phyloP scores from a whole-genome alignment of 92 coral and sea anemone species.

The Paramuricea clavata region DNA sequence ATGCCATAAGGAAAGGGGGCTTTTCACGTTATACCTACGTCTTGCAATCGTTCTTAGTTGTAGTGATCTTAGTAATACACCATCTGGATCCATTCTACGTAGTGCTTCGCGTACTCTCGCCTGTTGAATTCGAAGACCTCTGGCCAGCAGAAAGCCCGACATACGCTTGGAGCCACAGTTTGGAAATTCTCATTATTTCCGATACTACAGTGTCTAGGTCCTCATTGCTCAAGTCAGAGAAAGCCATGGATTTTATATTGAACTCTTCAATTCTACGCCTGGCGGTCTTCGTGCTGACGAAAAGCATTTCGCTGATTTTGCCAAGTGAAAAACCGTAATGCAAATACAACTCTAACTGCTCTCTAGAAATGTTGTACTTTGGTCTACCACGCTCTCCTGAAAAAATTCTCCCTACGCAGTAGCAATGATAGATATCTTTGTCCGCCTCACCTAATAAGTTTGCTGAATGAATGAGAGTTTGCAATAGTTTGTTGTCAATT shows the following conservation, averaged over 20 bases:
- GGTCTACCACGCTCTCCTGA: conserved; percentile 25
- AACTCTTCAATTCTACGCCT: conserved; percentile 54
- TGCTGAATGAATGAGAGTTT: background rate
- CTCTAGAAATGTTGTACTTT: background rate
- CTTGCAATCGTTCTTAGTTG: conserved; percentile 38
- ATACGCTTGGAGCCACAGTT: conserved; percentile 50
- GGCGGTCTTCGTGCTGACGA: conserved; percentile 50
- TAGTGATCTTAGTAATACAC: conserved; percentile 43
- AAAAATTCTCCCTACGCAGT: conserved; percentile 10
- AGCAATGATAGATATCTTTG: conserved; percentile 32
- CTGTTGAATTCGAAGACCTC: conserved; percentile 47
- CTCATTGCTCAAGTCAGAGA: background rate
- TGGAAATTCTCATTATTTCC: conserved; percentile 36
- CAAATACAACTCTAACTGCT: background rate
- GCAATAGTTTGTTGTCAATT: background rate
- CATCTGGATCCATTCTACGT: conserved; percentile 56
- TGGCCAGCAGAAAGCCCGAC: conserved; percentile 42
- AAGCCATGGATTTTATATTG: conserved; percentile 4
- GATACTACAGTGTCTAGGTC: conserved; percentile 13
- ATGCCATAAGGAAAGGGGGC: conserved; percentile 28
- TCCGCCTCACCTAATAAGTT: conserved; percentile 32
- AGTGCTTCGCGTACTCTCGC: conserved; percentile 39
- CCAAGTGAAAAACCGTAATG: background rate
- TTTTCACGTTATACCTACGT: conserved; percentile 12
- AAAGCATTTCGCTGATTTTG: conserved; percentile 18